These are phyloP conservation scores for Gallinago paraguaiae DNA, from an alignment of 2,113 vertebrate species.

Conservation along the genomic window DNA sequence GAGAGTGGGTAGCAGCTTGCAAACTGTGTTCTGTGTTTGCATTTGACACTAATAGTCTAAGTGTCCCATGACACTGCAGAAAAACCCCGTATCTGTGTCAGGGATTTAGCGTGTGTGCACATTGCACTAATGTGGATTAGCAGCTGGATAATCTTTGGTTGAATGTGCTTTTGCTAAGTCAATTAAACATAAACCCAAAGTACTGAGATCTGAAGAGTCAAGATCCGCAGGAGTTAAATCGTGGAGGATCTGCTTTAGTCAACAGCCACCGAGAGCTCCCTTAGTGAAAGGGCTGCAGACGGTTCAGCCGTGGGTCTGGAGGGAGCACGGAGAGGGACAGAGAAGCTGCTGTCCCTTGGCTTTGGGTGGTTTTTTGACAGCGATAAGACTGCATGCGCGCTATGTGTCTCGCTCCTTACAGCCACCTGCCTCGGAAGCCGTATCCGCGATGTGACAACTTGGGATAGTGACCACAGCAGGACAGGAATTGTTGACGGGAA, in stretches of 20 bases:
- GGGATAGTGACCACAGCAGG: background rate
- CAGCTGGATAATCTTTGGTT: conserved; percentile 29
- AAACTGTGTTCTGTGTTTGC: background rate
- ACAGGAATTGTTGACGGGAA: background rate
- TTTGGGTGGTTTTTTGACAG: background rate
- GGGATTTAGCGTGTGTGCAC: background rate
- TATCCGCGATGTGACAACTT: background rate
- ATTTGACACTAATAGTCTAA: background rate
- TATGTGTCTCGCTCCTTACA: background rate
- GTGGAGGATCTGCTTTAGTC: background rate
- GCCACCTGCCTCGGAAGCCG: background rate
- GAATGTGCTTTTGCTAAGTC: conserved; percentile 56
- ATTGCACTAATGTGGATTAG: conserved; percentile 6
- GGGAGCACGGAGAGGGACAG: background rate
- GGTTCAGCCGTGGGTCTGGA: background rate
- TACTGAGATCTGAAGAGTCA: background rate
- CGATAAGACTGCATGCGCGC: background rate
- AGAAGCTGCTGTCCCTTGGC: background rate
- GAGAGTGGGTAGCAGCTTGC: fast-evolving
- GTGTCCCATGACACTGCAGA: background rate
- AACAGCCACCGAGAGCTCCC: background rate
- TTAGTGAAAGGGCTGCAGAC: background rate
- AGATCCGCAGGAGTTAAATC: background rate
- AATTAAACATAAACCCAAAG: conserved; percentile 7
- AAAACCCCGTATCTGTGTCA: background rate